phyloP scores from a whole-genome alignment of 2,797 vertebrate species.

The Sorex maritimensis region DNA sequence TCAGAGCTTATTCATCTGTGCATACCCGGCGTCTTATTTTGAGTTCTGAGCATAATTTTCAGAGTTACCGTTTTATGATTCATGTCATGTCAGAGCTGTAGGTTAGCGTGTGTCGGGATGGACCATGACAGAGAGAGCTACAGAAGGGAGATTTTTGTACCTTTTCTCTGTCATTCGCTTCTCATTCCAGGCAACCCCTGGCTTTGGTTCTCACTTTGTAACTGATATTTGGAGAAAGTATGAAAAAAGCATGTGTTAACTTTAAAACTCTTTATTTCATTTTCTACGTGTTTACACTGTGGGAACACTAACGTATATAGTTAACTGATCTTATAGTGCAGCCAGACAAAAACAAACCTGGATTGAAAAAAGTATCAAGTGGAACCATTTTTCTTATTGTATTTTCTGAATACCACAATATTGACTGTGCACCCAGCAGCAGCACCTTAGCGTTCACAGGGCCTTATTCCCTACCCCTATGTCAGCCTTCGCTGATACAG shows the following conservation, averaged over 20 bases:
- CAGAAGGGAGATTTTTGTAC: neutral
- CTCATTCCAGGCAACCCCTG: conserved; percentile 8
- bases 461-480: neutral
- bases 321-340: neutral
- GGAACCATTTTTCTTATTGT: conserved; percentile 12
- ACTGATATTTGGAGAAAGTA: neutral
- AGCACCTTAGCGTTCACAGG: neutral
- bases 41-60: conserved; percentile 41
- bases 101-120: neutral
- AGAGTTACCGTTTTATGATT: conserved; percentile 14
- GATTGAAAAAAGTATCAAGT: neutral
- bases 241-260: neutral
- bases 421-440: neutral
- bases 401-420: conserved; percentile 34
- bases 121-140: neutral
- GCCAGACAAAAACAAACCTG: conserved; percentile 25
- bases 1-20: neutral
- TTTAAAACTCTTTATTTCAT: conserved; percentile 22
- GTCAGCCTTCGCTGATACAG: neutral
- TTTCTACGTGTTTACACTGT: neutral
- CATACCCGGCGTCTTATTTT: neutral
- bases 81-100: neutral
- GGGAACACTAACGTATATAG: neutral
- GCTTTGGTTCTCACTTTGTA: neutral
- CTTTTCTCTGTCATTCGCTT: neutral